Evolutionary conservation across 2,888 invertebrate genomes (phyloP), one percentile per base, ranked within the genome.

Genomic region (Brenthis ino): DNA sequence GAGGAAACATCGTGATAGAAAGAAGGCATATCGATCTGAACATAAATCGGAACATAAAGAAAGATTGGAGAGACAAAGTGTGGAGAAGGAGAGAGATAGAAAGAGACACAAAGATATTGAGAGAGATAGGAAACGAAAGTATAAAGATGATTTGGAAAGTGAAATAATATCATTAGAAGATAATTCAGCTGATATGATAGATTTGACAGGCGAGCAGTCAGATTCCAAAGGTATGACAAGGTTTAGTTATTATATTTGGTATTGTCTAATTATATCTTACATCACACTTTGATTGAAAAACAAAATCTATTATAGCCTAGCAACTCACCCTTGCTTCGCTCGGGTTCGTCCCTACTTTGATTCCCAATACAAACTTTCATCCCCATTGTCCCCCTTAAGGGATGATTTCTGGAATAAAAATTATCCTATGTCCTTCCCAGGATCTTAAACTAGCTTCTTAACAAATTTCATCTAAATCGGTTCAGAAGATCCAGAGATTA

Each of bases 131-230:
- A 80, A 75, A 75, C 68, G 80, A 70, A 60, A 50, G 8, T 67
- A 66, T 61, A 86, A 80, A 72, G 83, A 90, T 51, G 82, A 85
- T 28, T 66, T 85, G 75, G 85, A 85, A 57, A 85, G 74, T 54
- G 93, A 92, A 74, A 84, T 93, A 12, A 93, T 93, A 71, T 89
- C 89, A 0, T 76, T 93, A 63, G 93, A 87, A 53, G 93, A 93
- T 69, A 89, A 90, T 76, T 86, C 88, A 0, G 87, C 91, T 74
- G 95, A 94, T 75, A 88, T 94, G 82, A 94, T 95, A 56, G 94
- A 94, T 81, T 84, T 95, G 75, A 94, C 94, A 0, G 94, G 93
- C 4, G 94, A 94, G 24, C 82, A 82, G 50, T 86, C 93, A 0
- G 94, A 94, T 80, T 87, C 91, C 13, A 93, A 89, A 85, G 88